Conservation (phyloP, 2,797 vertebrate genomes). For the Ctenopoma multispine region DNA sequence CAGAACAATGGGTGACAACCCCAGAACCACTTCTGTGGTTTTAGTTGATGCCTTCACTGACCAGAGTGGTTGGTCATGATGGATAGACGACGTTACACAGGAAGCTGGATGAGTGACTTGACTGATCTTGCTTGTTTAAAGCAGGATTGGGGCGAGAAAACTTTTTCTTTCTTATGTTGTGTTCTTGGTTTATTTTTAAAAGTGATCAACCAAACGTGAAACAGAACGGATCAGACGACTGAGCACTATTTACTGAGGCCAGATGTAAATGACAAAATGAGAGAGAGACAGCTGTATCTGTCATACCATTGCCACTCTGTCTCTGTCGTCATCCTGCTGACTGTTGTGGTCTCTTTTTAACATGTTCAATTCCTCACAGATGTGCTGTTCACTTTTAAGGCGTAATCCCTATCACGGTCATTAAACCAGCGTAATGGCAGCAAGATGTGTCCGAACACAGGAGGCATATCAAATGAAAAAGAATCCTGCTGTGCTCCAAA, state of each 20-base stretch:
- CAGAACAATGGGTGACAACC: constrained; percentile 67
- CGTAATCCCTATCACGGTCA: constrained; percentile 80
- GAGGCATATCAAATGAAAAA: constrained; percentile 55
- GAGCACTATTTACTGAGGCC: constrained; percentile 17
- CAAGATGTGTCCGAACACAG: constrained; percentile 80
- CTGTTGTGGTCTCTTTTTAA: constrained; percentile 80
- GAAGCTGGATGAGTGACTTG: constrained; percentile 28
- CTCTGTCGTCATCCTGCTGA: constrained; percentile 74
- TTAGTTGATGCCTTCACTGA: constrained; percentile 31
- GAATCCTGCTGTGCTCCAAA: constrained; percentile 45
- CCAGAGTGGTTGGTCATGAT: constrained; percentile 45
- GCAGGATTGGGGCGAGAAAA: neutral
- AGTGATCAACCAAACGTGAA: constrained; percentile 20
- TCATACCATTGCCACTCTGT: constrained; percentile 68
- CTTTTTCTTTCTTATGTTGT: neutral
- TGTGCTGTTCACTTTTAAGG: constrained; percentile 81
- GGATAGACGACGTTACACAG: constrained; percentile 22
- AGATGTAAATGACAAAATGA: constrained; percentile 50
- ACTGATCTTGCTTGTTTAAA: constrained; percentile 28
- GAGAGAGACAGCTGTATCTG: constrained; percentile 53
- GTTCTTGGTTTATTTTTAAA: constrained; percentile 12
- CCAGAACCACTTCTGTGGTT: constrained; percentile 54
- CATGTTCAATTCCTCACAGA: constrained; percentile 81
- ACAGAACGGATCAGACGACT: constrained; percentile 15
- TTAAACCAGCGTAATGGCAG: constrained; percentile 78